Conservation (phyloP, 2,797 vertebrate genomes). For the Sebastes nivosus region DNA sequence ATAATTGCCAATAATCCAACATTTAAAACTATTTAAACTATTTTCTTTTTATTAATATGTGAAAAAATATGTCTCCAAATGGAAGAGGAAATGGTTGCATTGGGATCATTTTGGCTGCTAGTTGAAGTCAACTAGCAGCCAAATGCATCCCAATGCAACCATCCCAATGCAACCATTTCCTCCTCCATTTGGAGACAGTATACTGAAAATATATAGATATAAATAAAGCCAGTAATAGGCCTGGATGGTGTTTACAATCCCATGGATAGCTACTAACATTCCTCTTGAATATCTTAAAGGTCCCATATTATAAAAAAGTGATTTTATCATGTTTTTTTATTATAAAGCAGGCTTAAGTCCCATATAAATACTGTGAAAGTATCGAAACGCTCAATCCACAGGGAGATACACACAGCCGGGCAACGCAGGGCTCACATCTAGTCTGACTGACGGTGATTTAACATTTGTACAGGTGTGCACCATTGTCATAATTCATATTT, state of each 20-base stretch:
- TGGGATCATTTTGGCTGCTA: background rate
- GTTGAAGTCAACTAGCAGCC: background rate
- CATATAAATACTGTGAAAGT: too few relatives aligned
- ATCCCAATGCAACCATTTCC: background rate
- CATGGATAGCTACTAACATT: background rate
- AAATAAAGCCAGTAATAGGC: background rate
- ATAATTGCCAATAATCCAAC: background rate
- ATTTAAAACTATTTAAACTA: background rate
- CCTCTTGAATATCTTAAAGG: too few relatives aligned
- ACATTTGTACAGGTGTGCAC: constrained; percentile 5
- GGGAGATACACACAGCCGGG: too few relatives aligned
- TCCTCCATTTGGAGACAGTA: background rate
- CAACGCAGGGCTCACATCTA: background rate
- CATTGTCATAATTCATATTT: background rate
- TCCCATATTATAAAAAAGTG: too few relatives aligned
- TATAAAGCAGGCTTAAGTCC: background rate
- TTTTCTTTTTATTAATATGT: background rate
- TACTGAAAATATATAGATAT: background rate
- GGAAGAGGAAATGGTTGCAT: background rate
- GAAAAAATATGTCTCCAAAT: background rate
- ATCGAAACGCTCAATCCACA: too few relatives aligned
- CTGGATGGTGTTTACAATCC: background rate
- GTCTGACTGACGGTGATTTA: background rate
- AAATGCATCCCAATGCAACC: background rate
- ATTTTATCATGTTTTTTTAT: too few relatives aligned